Evolutionary conservation across 2,888 invertebrate species (phyloP), one percentile per base, ranked within the genome.

Genomic region (Campaea margaritaria): DNA sequence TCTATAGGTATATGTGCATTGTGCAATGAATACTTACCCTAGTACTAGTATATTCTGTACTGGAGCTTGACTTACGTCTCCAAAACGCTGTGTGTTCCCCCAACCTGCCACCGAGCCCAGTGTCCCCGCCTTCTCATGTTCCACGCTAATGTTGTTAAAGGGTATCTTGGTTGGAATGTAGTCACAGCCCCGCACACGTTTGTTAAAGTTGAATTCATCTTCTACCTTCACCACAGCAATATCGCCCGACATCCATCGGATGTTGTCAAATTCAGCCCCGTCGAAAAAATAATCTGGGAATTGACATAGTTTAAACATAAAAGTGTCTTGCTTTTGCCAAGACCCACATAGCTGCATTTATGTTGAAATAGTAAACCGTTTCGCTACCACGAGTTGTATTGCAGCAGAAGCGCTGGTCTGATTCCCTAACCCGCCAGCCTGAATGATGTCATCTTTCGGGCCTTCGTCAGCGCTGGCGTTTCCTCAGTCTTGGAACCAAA

Each of bases 141-240:
- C 82, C 0, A 39, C 38, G 0, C 78, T 81, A 0, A 58, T 43
- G 47, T 91, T 89, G 57, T 91, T 91, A 43, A 73, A 90, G 0
- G 67, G 67, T 2, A 91, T 78, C 62, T 72, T 78, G 61, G 78
- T 74, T 0, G 91, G 91, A 0, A 82, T 72, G 53, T 82, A 91
- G 61, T 91, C 89, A 51, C 91, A 91, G 0, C 91, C 91, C 0
- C 72, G 72, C 0, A 90, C 66, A 0, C 85, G 76, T 12, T 75
- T 72, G 8, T 81, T 58, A 59, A 91, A 91, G 68, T 90, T 87
- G 63, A 91, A 91, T 3, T 78, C 65, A 2, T 85, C 86, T 41
- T 91, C 91, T 0, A 87, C 85, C 55, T 86, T 88, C 0, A 91
- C 91, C 0, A 91, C 82, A 0, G 91, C 91, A 48, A 91, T 83